Evolutionary conservation across 2,113 vertebrate genomes (phyloP).

Genomic region (Chascanopsetta lugubris): DNA sequence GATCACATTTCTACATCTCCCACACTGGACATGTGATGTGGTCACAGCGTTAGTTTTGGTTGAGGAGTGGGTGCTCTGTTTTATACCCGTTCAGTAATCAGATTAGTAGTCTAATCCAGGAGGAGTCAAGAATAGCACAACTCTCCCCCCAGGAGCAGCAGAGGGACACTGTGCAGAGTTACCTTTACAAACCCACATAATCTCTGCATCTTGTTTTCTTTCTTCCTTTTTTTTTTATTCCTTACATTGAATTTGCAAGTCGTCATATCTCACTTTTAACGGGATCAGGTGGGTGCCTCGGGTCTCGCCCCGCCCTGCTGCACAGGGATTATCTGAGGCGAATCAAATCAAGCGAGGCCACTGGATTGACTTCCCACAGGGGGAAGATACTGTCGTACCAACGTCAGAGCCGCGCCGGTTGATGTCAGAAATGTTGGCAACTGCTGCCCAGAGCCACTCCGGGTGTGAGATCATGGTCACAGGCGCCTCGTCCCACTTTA

Average conservation of each 20-base stretch:
- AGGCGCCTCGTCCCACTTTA: neutral
- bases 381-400: no score
- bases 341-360: slow-evolving; percentile 63
- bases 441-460: slow-evolving; percentile 3
- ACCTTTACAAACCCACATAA: neutral
- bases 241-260: no score
- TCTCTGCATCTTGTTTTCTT: slow-evolving; percentile 17
- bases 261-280: neutral
- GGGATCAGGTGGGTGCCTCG: slow-evolving; percentile 8
- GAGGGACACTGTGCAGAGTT: slow-evolving; percentile 9
- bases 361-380: slow-evolving; percentile 56
- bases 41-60: slow-evolving; percentile 12
- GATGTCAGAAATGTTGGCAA: slow-evolving; percentile 32
- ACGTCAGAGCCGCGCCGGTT: slow-evolving; percentile 36
- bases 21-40: neutral
- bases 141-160: slow-evolving; percentile 20
- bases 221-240: neutral
- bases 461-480: slow-evolving; percentile 12
- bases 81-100: slow-evolving; percentile 66
- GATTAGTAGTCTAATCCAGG: slow-evolving; percentile 79
- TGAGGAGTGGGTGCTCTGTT: slow-evolving; percentile 43
- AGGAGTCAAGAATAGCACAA: slow-evolving; percentile 71
- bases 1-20: no score
- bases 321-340: slow-evolving; percentile 64
- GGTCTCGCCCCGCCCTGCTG: neutral